Evolutionary conservation across 2,113 vertebrate genomes (phyloP), one percentile per base, ranked within the genome.

Genomic region (Sander vitreus): DNA sequence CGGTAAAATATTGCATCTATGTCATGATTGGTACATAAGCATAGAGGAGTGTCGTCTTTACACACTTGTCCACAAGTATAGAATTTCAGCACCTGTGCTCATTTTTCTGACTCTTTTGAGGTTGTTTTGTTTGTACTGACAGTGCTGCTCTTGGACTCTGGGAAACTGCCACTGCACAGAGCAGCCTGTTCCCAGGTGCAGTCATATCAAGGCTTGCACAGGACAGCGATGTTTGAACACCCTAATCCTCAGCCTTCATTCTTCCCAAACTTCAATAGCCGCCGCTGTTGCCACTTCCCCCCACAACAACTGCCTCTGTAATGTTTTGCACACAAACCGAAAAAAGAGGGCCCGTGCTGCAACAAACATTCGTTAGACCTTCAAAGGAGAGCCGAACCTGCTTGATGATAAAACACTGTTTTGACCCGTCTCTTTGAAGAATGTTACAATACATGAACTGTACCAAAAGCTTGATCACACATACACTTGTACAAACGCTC

Each of bases 291-390:
- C 90, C 85, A 83, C 90, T 84, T 81, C 88, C 86, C 79, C 39
- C 86, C 88, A 66, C 89, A 85, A 87, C 83, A 80, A 79, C 83
- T 70, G 75, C 85, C 90, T 88, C 71, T 76, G 80, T 84, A 81
- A 73, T 92, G 89, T 92, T 93, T 91, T 92, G 92, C 92, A 92
- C 88, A 92, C 91, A 93, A 92, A 87, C 75, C 86, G 65, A 62
- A 43, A 43, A 33, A 82, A 85, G 81, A 89, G 81, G 62, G 59
- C 58, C 63, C 10, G 2, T 62, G 75, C 72, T 57, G 85, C 25
- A 33, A 76, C 85, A 80, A 75, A 65, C 66, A 43, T 91, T 88
- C 64, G 78, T 87, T 85, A 87, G 74, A 85, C 88, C 86, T 92
- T 93, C 91, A 92, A 94, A 95, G 90, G 36, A 30, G 68, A 79